phyloP scores from a whole-genome alignment of 2,797 vertebrate species.

The Brachymystax lenok region DNA sequence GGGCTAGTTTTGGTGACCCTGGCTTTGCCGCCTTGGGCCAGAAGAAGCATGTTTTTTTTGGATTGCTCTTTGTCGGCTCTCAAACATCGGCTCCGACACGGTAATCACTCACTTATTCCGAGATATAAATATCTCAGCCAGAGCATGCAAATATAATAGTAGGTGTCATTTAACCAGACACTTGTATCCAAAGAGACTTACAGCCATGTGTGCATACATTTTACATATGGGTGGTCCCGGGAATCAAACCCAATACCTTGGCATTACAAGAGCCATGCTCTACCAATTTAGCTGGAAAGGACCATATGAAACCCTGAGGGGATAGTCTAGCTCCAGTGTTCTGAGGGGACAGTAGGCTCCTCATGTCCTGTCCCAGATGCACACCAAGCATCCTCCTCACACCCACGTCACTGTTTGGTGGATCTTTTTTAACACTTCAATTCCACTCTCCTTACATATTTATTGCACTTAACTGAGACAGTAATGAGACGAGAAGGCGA shows the following conservation, averaged over 20 bases:
- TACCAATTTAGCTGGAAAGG: no score
- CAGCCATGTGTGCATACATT: no score
- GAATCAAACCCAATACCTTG: no score
- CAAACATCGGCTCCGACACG: neutral
- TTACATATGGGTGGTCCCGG: no score
- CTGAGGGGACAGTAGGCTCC: neutral
- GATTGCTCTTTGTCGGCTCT: neutral
- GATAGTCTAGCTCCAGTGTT: neutral
- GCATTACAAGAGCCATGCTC: no score
- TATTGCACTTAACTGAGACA: no score
- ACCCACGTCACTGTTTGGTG: neutral
- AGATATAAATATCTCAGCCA: conserved; percentile 1
- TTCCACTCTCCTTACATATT: no score
- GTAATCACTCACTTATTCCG: neutral
- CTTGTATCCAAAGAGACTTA: no score
- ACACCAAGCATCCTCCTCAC: conserved; percentile 16
- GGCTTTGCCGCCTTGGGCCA: neutral
- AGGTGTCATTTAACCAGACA: no score
- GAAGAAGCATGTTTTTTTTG: neutral
- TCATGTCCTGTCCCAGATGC: neutral
- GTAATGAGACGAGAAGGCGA: no score
- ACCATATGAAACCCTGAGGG: conserved; percentile 5
- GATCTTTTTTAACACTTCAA: no score
- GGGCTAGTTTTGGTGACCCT: neutral
- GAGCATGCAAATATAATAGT: neutral